Base-by-base conservation (phyloP, 2,113 vertebrate species). In the Chionodraco myersi region DNA sequence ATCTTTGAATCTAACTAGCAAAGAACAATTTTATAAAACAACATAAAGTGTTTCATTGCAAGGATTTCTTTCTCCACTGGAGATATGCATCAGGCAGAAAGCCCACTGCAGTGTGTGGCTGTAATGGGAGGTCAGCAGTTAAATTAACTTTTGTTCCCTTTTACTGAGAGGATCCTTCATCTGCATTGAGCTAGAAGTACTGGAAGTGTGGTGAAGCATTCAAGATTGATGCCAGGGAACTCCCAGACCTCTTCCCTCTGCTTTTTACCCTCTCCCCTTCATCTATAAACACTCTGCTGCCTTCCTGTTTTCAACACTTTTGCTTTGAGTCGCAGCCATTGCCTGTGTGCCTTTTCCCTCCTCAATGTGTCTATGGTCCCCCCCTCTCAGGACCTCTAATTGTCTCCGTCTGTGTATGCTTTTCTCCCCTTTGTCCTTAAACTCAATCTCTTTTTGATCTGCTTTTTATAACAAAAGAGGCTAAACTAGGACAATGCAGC, bases 81-180 rank as follows among this genome's bases (percentile, higher is more conserved):
- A 47, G 69, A 72, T 53, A 51, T 60, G 77, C 70, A 60, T 73
- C 68, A 61, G 65, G 64, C 73, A 64, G 45, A 75, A 77, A 79
- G 71, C 72, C 26, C 44, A 60, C 36, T 82, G 67, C 26, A 77
- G 44, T 73, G 57, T 64, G 47, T 30, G 44, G 51, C 75, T 89
- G 89, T 89, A 88, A 87, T 75, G 48, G 83, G 74, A 91, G 94
- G 94, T 96, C 94, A 94, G 85, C 89, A 90, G 91, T 94, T 86
- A 83, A 90, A 91, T 92, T 79, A 92, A 91, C 87, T 85, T 89
- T 81, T 82, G 84, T 83, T 86, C 87, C 82, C 58, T 86, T 78
- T 79, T 75, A 72, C 68, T 48, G 71, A 87, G 85, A 86, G 80
- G 83, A 85, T 88, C 69, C 79, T 89, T 87, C 85, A 83, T 92